These are phyloP conservation scores for Lepidocyrtinus sp. DNA, from an alignment of 2,888 invertebrate species.

Conservation along the genomic window DNA sequence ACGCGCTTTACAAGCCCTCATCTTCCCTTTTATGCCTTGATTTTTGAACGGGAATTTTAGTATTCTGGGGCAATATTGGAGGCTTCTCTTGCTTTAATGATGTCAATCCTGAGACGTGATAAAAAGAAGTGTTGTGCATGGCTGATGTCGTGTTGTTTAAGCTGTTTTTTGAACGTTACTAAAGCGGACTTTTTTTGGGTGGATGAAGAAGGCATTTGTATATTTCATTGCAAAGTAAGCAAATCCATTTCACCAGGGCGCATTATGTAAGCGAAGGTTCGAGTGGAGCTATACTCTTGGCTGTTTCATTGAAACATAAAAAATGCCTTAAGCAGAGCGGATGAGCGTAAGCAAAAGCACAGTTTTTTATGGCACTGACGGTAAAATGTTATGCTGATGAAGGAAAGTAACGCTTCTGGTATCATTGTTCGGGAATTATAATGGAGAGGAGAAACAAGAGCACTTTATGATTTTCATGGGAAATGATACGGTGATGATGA, in stretches of 20 bases:
- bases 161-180: background rate
- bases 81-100: slow-evolving; percentile 45
- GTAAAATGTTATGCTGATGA: background rate
- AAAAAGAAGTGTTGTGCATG: slow-evolving; percentile 31
- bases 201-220: slow-evolving; percentile 50
- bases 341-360: slow-evolving; percentile 6
- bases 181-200: background rate
- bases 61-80: slow-evolving; percentile 23
- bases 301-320: background rate
- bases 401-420: background rate
- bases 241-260: slow-evolving; percentile 48
- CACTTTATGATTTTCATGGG: slow-evolving; percentile 49
- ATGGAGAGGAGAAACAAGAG: slow-evolving; percentile 24
- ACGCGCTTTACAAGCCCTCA: background rate
- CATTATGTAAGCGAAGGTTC: slow-evolving; percentile 23
- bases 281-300: no score
- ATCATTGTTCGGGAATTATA: slow-evolving; percentile 27
- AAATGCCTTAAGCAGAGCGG: background rate
- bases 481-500: slow-evolving; percentile 31
- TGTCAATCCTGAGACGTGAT: slow-evolving; percentile 47
- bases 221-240: slow-evolving; percentile 43
- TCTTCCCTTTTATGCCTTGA: background rate
- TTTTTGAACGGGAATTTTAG: slow-evolving; percentile 1
- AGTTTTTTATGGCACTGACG: background rate
- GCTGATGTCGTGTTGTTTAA: background rate